Evolutionary conservation across 1,140 invertebrate species (phyloP).

Genomic region (Venustaconcha ellipsiformis): DNA sequence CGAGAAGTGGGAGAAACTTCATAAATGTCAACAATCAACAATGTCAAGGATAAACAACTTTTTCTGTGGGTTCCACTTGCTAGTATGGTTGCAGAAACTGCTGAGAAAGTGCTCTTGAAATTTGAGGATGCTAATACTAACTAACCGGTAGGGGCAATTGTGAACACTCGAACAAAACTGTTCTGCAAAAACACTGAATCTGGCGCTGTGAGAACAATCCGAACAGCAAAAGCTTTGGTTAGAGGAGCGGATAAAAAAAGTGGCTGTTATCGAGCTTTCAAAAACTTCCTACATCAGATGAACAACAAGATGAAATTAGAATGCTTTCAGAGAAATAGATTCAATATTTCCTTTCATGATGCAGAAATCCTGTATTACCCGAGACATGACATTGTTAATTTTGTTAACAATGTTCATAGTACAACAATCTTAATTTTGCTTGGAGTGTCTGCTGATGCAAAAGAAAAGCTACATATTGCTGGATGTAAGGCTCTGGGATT

Average conservation of each 20-base stretch:
- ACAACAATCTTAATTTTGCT: not conserved
- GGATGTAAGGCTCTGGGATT: not conserved
- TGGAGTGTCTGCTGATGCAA: not conserved
- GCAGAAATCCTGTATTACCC: not conserved
- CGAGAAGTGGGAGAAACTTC: not conserved
- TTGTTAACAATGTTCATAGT: not conserved
- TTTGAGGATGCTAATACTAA: not conserved
- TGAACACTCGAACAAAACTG: not conserved
- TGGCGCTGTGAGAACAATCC: slow-evolving; percentile 1
- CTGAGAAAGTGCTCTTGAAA: not conserved
- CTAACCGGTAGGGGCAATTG: not conserved
- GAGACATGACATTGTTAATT: not conserved
- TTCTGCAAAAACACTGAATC: slow-evolving; percentile 5
- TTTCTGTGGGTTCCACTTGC: slow-evolving; percentile 6
- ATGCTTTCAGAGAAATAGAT: not conserved
- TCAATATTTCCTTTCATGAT: not conserved
- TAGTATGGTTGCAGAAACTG: not conserved
- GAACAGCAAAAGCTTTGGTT: slow-evolving; percentile 1
- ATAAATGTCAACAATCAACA: not conserved
- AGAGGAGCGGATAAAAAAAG: slow-evolving; percentile 6
- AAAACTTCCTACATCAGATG: not conserved
- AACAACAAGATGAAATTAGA: not conserved
- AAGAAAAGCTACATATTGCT: not conserved
- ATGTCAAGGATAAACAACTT: not conserved
- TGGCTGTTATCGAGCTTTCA: slow-evolving; percentile 1